Evolutionary conservation across 2,797 vertebrate genomes (phyloP).

Genomic region (Rhinella marina): DNA sequence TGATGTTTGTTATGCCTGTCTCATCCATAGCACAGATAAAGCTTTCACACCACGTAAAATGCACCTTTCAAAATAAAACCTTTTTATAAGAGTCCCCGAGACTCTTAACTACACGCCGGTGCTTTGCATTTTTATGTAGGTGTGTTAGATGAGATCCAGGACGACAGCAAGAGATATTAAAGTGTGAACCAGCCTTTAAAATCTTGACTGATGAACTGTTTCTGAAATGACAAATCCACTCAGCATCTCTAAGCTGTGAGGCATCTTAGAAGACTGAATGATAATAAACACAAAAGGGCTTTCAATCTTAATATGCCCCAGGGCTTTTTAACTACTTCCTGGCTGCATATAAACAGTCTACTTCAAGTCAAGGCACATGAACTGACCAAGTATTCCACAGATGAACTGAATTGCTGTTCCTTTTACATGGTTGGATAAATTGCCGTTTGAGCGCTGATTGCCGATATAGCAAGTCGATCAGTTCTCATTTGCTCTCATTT

Average conservation of each 20-base stretch:
- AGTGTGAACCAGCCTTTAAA: not conserved
- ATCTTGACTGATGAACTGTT: not conserved
- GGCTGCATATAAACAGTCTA: not conserved
- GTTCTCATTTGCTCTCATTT: no score
- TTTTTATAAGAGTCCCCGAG: not conserved
- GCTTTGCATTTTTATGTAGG: conserved; percentile 34
- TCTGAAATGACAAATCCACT: conserved; percentile 6
- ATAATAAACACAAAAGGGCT: not conserved
- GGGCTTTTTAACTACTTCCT: not conserved
- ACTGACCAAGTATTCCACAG: no score
- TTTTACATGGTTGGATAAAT: no score
- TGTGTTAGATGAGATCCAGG: conserved; percentile 5
- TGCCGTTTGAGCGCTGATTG: no score
- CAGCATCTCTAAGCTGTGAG: not conserved
- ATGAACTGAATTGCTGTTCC: no score
- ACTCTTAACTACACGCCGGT: not conserved
- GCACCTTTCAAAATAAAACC: not conserved
- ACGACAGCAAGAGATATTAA: not conserved
- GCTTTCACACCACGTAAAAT: conserved; percentile 9
- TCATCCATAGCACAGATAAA: not conserved
- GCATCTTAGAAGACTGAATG: not conserved
- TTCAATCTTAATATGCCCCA: not conserved
- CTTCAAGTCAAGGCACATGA: not conserved
- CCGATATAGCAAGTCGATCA: no score
- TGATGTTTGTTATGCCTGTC: conserved; percentile 1